Evolutionary conservation across 2,888 invertebrate species (phyloP), one percentile per base, ranked within the genome.

Genomic region (Acanthosepion lycidas): DNA sequence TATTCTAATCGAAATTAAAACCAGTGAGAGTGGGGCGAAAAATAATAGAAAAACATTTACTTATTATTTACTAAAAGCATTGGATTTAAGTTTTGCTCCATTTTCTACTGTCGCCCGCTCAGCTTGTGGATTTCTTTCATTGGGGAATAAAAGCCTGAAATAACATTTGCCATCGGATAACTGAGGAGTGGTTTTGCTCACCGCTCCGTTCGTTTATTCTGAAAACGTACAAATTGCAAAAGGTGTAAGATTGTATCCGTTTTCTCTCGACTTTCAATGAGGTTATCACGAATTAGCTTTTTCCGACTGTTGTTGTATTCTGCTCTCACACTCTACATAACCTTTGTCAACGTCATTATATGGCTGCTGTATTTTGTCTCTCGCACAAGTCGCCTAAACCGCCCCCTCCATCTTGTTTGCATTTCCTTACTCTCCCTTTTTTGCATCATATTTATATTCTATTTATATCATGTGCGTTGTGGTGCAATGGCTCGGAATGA

Each of bases 181-280:
- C n/a, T n/a, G n/a, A 78, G n/a, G 78, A n/a, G 78, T 78, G 78
- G 78, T 78, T 78, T 33, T n/a, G 15, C 78, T 78, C 78, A 78
- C n/a, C 78, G n/a, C 33, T 33, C n/a, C 78, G n/a, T 3, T 78
- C 78, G 78, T 78, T 78, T 78, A n/a, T 78, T 78, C n/a, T 5
- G 78, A 59, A 78, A 78, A n/a, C 12, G 15, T n/a, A 78, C 9
- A 78, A 78, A 33, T 15, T 12, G n/a, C 12, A 78, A 78, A 78
- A 78, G 78, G n/a, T 78, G 78, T 78, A 78, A 78, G 78, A n/a
- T 78, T n/a, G 78, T 78, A n/a, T 78, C 78, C 78, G 78, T 33
- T 78, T 78, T 78, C 78, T 78, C n/a, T 78, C 78, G 33, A n/a
- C 33, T 78, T 33, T 15, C 78, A 78, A 15, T 33, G 78, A 18